Evolutionary conservation across 2,888 invertebrate genomes (phyloP).

Genomic region (Philaethria dido): DNA sequence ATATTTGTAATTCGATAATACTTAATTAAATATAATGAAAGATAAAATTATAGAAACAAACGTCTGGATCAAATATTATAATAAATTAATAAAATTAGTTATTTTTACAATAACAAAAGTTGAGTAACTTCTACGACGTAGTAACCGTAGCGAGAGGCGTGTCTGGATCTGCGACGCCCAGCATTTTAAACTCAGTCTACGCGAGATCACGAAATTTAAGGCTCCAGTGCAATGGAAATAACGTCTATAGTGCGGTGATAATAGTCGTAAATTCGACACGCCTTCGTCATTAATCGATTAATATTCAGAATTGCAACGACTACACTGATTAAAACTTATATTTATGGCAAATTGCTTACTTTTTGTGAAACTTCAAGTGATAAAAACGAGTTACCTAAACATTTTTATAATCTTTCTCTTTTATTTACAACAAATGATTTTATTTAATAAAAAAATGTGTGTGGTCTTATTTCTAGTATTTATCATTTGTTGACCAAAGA

Average conservation of each 20-base stretch:
- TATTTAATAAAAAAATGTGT: not conserved
- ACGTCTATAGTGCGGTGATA: constrained; percentile 34
- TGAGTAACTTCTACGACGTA: constrained; percentile 57
- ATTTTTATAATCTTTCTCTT: too few species aligned
- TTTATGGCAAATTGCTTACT: not conserved
- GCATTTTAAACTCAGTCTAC: constrained; percentile 41
- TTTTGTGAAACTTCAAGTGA: not conserved
- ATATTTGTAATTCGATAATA: not conserved
- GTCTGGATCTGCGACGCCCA: constrained; percentile 60
- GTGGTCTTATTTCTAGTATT: not conserved
- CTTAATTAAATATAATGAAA: not conserved
- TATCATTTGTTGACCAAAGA: constrained; percentile 17
- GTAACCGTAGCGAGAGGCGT: constrained; percentile 61
- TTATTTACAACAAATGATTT: too few species aligned
- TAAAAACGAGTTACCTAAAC: too few species aligned
- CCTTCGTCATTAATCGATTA: constrained; percentile 35
- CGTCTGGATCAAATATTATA: not conserved
- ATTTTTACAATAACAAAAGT: not conserved
- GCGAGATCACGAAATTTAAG: constrained; percentile 33
- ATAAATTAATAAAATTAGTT: not conserved
- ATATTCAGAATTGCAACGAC: constrained; percentile 32
- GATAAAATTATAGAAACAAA: not conserved
- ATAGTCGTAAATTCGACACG: constrained; percentile 26
- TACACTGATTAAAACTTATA: constrained; percentile 16
- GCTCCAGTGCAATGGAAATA: constrained; percentile 37